These are phyloP conservation scores for Ashinkailepas kermadecensis DNA, from an alignment of 2,888 invertebrate species.

Conservation along the genomic window DNA sequence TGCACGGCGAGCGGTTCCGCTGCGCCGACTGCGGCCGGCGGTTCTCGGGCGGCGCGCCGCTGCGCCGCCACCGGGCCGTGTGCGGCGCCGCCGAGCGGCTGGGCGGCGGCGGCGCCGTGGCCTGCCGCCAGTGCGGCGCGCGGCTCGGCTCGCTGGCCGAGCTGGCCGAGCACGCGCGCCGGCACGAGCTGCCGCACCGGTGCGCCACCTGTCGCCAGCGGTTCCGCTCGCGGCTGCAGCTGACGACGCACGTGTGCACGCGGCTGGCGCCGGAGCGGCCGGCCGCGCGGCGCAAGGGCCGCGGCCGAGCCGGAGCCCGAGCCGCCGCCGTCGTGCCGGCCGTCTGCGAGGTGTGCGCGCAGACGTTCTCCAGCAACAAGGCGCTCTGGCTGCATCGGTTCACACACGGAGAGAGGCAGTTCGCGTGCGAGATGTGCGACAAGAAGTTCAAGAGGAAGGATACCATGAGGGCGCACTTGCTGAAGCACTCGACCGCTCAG, in stretches of 20 bases:
- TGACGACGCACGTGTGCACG: not conserved
- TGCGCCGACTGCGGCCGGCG: not conserved
- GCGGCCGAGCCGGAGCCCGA: not conserved
- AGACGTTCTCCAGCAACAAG: not conserved
- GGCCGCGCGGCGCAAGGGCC: not conserved
- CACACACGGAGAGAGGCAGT: not conserved
- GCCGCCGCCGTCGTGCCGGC: not conserved
- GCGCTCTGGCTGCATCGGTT: slow-evolving; percentile 9
- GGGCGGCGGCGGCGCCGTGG: not conserved
- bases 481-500: not conserved
- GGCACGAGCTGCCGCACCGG: slow-evolving; percentile 15
- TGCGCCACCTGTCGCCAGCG: not conserved
- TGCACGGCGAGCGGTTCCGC: not conserved
- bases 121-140: not conserved
- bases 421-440: not conserved
- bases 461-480: not conserved
- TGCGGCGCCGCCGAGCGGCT: slow-evolving; percentile 10
- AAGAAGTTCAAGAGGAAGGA: slow-evolving; percentile 12
- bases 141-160: not conserved
- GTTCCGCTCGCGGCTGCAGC: slow-evolving; percentile 5
- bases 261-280: not conserved
- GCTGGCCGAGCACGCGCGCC: not conserved
- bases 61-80: slow-evolving; percentile 4
- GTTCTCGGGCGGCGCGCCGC: not conserved
- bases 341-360: not conserved